Evolutionary conservation across 1,140 invertebrate species (phyloP).

Genomic region (Bombus superbus): DNA sequence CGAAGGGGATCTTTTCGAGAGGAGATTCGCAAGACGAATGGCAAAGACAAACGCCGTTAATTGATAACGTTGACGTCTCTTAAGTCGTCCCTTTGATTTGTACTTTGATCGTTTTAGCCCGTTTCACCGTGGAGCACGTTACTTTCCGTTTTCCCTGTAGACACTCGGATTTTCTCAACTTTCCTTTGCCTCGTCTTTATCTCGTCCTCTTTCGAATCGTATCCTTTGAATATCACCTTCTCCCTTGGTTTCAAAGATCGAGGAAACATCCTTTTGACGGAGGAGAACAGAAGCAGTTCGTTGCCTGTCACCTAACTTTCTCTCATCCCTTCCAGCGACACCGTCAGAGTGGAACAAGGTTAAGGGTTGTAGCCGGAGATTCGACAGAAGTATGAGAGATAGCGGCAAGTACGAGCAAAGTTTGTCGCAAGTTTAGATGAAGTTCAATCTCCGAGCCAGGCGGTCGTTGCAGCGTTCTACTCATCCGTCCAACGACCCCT

Average conservation of each 20-base stretch:
- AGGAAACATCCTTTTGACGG: background rate
- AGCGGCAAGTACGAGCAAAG: slow-evolving; percentile 47
- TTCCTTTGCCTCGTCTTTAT: background rate
- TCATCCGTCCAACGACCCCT: slow-evolving; percentile 17
- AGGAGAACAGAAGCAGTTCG: slow-evolving; percentile 15
- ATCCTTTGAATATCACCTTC: background rate
- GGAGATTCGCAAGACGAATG: background rate
- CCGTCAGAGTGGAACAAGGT: slow-evolving; percentile 51
- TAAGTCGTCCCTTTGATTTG: background rate
- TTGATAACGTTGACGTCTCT: slow-evolving; percentile 1
- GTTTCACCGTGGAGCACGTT: background rate
- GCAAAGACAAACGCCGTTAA: slow-evolving; percentile 25
- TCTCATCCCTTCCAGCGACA: background rate
- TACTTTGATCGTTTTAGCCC: slow-evolving; percentile 1
- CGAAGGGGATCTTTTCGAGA: background rate
- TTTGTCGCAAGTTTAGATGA: slow-evolving; percentile 74
- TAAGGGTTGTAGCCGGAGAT: slow-evolving; percentile 56
- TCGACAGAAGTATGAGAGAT: slow-evolving; percentile 70
- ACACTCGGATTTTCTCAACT: background rate
- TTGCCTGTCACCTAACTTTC: background rate
- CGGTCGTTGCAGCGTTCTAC: slow-evolving; percentile 32
- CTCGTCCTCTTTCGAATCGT: background rate
- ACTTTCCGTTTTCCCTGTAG: background rate
- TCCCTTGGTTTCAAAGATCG: background rate
- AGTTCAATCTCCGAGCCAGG: slow-evolving; percentile 65